phyloP scores from a whole-genome alignment of 30 jellyfish, hydroid and myxozoan genomes.

The Catostylus mosaicus region DNA sequence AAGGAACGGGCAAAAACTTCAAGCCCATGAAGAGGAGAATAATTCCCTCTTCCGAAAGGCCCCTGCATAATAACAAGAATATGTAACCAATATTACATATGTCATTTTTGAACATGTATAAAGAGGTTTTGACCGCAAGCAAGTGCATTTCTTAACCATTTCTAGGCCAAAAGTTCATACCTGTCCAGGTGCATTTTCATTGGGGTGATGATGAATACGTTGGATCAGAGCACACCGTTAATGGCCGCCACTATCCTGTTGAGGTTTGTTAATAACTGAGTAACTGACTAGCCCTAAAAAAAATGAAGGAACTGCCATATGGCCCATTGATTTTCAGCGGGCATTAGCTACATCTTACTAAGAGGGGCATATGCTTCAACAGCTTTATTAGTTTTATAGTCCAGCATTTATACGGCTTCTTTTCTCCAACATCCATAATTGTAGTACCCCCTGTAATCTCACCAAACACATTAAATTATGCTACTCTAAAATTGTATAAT shows the following conservation, averaged over 20 bases:
- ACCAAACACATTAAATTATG: no score
- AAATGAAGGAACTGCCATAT: no score
- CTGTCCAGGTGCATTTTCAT: conserved; percentile 41
- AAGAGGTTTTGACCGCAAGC: background rate
- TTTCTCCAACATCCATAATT: no score
- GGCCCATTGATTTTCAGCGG: background rate
- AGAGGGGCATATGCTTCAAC: no score
- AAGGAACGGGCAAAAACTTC: no score
- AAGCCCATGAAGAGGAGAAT: no score
- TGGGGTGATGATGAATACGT: conserved; percentile 36
- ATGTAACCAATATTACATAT: background rate
- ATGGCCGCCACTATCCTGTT: conserved; percentile 16
- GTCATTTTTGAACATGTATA: no score
- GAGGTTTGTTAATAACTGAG: conserved; percentile 47
- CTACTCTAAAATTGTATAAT: no score
- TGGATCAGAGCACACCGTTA: conserved; percentile 55
- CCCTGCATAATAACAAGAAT: background rate
- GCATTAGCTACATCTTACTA: background rate
- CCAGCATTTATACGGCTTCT: no score
- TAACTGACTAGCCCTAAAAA: background rate
- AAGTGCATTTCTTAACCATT: background rate
- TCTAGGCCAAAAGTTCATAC: conserved; percentile 13
- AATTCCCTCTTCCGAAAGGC: background rate
- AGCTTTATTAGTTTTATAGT: no score
- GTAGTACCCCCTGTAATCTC: no score